Evolutionary conservation across 2,113 vertebrate species (phyloP), one percentile per base, ranked within the genome.

Genomic region (Anolis carolinensis): DNA sequence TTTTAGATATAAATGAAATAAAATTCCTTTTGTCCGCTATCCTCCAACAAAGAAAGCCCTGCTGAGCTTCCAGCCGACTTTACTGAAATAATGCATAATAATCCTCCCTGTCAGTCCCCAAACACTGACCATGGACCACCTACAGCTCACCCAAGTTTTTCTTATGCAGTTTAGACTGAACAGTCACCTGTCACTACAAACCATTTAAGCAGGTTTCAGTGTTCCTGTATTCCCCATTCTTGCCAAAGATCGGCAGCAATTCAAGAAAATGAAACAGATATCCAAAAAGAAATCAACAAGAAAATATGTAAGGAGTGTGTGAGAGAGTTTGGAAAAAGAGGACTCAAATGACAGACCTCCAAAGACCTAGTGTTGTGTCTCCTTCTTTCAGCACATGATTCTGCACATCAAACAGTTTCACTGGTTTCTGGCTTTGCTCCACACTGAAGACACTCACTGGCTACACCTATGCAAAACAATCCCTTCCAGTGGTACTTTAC

Each of bases 1-100:
- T 88, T 91, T 73, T 86, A 88, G 88, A 90, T 87, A 77, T 20
- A 67, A 77, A 92, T 87, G 83, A 89, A 88, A 91, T 86, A 82
- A 88, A 88, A 87, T 93, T 67, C 72, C 55, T 86, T 77, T 88
- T 86, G 70, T 91, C 75, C 89, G 88, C 71, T 39, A 18, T 18
- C 14, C 55, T 14, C 55, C 4, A 59, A 59, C 55, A 88, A 89
- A 77, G 25, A 68, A 86, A 88, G 70, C 91, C 71, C 84, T 91
- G 88, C 90, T 92, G 86, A 81, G 79, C 89, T 93, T 82, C 90
- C 89, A 68, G 65, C 52, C 79, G 88, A 89, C 81, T 82, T 71
- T 50, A 83, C 86, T n/a, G 85, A 94, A 91, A 93, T 91, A 91
- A 92, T 91, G 82, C 82, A 81, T 93, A 80, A 88, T 55, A 92